Percentiles rank a stretch among this genome's conserved stretches.
Evolutionary conservation across 2,113 vertebrate species (phyloP).

Genomic region (Chroicocephalus ridibundus): DNA sequence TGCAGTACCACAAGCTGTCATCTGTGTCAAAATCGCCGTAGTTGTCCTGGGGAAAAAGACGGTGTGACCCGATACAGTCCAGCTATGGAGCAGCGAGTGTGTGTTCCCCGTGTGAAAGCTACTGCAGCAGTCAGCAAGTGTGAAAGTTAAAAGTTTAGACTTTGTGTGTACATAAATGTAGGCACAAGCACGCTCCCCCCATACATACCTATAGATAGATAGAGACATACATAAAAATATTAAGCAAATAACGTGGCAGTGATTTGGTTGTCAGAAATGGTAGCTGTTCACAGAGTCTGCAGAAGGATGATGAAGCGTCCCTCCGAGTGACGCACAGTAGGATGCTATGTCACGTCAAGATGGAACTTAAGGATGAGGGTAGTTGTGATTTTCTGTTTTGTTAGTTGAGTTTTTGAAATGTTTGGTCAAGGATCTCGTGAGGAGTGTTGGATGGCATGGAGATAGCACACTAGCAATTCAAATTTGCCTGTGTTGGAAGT

Average conservation of each 20-base stretch:
- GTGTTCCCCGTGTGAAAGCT: neutral
- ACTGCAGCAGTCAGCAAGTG: neutral
- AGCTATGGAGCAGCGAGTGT: neutral
- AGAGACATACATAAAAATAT: neutral
- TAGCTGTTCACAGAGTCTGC: neutral
- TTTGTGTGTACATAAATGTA: neutral
- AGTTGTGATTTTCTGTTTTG: neutral
- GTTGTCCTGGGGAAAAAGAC: neutral
- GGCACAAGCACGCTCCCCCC: neutral
- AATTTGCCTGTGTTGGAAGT: neutral
- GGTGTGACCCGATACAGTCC: neutral
- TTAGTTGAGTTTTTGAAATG: neutral
- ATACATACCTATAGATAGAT: neutral
- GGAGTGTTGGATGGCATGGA: neutral
- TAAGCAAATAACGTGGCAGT: accelerated
- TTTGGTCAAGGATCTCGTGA: neutral
- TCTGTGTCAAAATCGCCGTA: neutral
- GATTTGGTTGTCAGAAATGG: neutral
- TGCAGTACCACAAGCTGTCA: neutral
- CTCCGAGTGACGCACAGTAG: neutral
- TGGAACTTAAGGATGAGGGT: neutral
- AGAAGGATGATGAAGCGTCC: neutral
- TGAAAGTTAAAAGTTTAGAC: neutral
- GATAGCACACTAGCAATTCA: neutral
- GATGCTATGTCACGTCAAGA: neutral